These are phyloP conservation scores for Perithous albicinctus DNA, from an alignment of 2,888 invertebrate species.

Conservation along the genomic window DNA sequence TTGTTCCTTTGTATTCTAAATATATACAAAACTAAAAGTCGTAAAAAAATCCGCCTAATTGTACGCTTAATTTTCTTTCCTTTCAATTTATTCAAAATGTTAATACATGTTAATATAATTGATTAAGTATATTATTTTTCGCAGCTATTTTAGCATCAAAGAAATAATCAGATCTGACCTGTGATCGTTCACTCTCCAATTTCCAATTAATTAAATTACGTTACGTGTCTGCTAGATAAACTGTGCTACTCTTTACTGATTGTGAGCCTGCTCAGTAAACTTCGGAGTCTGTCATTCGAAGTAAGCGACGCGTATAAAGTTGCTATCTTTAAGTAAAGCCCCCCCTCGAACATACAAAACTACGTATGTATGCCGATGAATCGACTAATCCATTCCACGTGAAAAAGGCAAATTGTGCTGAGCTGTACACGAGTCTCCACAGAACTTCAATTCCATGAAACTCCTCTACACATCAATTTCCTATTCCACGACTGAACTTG, in stretches of 20 bases:
- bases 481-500: slow-evolving; percentile 40
- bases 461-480: slow-evolving; percentile 21
- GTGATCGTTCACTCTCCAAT: background rate
- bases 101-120: too few relatives aligned
- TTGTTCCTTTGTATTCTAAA: too few relatives aligned
- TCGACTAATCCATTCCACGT: slow-evolving; percentile 34
- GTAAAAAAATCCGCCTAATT: too few relatives aligned
- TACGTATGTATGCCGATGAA: background rate
- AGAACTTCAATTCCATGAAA: slow-evolving; percentile 5
- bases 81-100: too few relatives aligned
- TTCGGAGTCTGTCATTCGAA: background rate
- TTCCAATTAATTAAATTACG: background rate
- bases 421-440: slow-evolving; percentile 26
- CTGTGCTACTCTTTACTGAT: too few relatives aligned
- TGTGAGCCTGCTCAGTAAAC: background rate
- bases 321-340: background rate
- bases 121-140: background rate
- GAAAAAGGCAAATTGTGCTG: slow-evolving; percentile 31
- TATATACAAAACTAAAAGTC: too few relatives aligned
- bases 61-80: too few relatives aligned
- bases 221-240: background rate
- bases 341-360: background rate
- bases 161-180: background rate
- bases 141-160: background rate
- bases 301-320: background rate